These are phyloP conservation scores for Bombycilla garrulus DNA, from an alignment of 2,113 vertebrate genomes.

Conservation along the genomic window DNA sequence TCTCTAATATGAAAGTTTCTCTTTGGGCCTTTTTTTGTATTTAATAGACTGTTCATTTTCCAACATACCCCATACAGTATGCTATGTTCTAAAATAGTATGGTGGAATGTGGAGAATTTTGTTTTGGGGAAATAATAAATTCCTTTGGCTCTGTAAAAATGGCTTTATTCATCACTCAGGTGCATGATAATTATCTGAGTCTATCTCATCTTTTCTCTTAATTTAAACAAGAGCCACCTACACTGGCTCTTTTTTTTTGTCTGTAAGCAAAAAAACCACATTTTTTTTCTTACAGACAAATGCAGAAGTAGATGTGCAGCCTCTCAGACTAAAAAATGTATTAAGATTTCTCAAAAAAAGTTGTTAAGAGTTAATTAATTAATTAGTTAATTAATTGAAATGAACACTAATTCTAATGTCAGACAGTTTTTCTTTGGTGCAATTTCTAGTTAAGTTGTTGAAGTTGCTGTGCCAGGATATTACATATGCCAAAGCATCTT, in stretches of 20 bases:
- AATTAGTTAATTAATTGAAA: neutral
- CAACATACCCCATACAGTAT: neutral
- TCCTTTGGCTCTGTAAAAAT: conserved; percentile 34
- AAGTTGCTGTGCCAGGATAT: neutral
- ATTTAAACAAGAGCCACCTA: conserved; percentile 38
- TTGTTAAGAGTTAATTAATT: neutral
- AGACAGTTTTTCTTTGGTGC: neutral
- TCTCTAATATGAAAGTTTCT: neutral
- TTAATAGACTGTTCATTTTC: neutral
- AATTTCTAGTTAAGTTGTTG: neutral
- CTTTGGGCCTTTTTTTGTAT: neutral
- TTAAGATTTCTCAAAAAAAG: neutral
- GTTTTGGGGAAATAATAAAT: conserved; percentile 60
- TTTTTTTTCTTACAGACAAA: neutral
- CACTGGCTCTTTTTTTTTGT: neutral
- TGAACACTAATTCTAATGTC: neutral
- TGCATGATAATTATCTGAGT: conserved; percentile 24
- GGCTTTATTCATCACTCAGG: conserved; percentile 45
- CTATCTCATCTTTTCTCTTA: conserved; percentile 1
- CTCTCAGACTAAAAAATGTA: neutral
- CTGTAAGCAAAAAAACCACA: neutral
- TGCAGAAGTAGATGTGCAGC: neutral
- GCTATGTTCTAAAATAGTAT: conserved; percentile 16
- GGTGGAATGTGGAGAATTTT: conserved; percentile 45
- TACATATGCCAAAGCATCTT: neutral